phyloP scores from a whole-genome alignment of 1,140 invertebrate genomes.

The Aleiodes sp. region DNA sequence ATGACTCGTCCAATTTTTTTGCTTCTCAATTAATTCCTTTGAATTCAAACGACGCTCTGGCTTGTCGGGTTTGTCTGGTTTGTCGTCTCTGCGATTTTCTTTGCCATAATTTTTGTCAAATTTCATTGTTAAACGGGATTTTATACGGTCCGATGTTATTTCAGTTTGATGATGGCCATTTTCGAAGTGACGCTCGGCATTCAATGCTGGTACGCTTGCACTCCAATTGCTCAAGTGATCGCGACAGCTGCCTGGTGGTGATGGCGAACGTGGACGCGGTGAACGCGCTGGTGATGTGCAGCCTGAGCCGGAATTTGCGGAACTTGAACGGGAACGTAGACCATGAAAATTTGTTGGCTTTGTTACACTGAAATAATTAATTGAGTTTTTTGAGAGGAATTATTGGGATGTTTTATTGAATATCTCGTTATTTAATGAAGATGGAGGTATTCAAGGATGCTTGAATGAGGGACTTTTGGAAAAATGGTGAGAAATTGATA shows the following conservation, averaged over 20 bases:
- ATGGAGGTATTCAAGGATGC: too few species aligned
- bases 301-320: constrained; percentile 69
- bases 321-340: constrained; percentile 69
- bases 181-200: constrained; percentile 60
- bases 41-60: constrained; percentile 84
- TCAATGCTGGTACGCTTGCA: constrained; percentile 60
- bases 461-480: too few species aligned
- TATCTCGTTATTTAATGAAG: background rate
- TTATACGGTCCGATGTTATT: constrained; percentile 45
- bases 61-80: constrained; percentile 75
- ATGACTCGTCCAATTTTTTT: constrained; percentile 90
- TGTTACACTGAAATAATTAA: constrained; percentile 40
- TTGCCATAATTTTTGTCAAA: constrained; percentile 55
- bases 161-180: constrained; percentile 53
- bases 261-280: constrained; percentile 59
- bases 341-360: constrained; percentile 60
- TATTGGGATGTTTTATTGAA: background rate
- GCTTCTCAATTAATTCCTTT: constrained; percentile 87
- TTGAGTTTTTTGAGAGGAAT: background rate
- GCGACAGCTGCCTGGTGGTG: constrained; percentile 56
- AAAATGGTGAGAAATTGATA: background rate
- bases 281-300: constrained; percentile 66
- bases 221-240: constrained; percentile 61
- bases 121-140: constrained; percentile 40
- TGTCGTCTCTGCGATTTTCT: constrained; percentile 68